phyloP scores from a whole-genome alignment of 2,797 vertebrate genomes.

The Cyprinodon diabolis region DNA sequence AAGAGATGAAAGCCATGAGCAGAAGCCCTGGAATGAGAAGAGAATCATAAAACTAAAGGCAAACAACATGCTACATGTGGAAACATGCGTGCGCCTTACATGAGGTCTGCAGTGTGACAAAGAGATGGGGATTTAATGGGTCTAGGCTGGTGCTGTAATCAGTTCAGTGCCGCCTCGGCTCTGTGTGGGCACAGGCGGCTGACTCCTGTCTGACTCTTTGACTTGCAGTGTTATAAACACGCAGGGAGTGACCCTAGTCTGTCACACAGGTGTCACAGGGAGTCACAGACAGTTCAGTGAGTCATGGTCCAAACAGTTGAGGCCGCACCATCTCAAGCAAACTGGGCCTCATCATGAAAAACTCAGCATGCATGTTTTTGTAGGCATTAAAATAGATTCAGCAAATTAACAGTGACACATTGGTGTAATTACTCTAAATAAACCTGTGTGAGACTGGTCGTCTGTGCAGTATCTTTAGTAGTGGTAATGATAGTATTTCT shows the following conservation, averaged over 20 bases:
- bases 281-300: slow-evolving; percentile 58
- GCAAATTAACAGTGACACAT: slow-evolving; percentile 33
- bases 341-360: slow-evolving; percentile 19
- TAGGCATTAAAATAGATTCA: slow-evolving; percentile 15
- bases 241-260: slow-evolving; percentile 58
- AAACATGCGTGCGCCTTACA: slow-evolving; percentile 40
- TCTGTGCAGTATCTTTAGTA: slow-evolving; percentile 28
- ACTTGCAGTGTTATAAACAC: slow-evolving; percentile 59
- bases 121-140: slow-evolving; percentile 68
- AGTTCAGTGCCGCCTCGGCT: slow-evolving; percentile 67
- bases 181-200: slow-evolving; percentile 51
- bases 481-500: slow-evolving; percentile 31
- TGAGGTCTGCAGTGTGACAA: slow-evolving; percentile 51
- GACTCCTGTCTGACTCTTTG: slow-evolving; percentile 67
- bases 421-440: slow-evolving; percentile 35
- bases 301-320: slow-evolving; percentile 49
- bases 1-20: slow-evolving; percentile 93
- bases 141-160: slow-evolving; percentile 70
- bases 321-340: slow-evolving; percentile 18
- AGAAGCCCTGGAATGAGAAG: slow-evolving; percentile 89
- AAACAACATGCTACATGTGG: slow-evolving; percentile 4
- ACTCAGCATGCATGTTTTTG: slow-evolving; percentile 25
- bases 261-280: slow-evolving; percentile 64
- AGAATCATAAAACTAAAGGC: slow-evolving; percentile 53
- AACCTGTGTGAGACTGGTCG: slow-evolving; percentile 21